Evolutionary conservation across 2,797 vertebrate genomes (phyloP).

Genomic region (Sciurus carolinensis): DNA sequence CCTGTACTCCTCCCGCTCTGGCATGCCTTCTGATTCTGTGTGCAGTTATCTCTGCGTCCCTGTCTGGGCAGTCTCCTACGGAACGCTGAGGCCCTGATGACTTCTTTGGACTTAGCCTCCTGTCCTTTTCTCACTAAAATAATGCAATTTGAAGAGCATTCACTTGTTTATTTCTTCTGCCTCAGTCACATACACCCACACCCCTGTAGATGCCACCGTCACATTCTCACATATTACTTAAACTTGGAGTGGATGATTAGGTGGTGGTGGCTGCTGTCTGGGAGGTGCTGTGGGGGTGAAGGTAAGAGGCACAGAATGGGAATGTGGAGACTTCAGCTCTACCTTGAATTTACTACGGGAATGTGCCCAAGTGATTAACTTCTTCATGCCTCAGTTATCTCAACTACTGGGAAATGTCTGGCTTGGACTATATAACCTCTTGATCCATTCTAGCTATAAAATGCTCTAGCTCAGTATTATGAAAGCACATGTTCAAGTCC

Average conservation of each 20-base stretch:
- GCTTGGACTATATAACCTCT: not conserved
- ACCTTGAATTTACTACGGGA: not conserved
- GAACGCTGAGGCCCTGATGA: not conserved
- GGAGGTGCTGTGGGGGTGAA: not conserved
- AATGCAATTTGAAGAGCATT: slow-evolving; percentile 15
- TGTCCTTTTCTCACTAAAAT: not conserved
- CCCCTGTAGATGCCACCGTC: not conserved
- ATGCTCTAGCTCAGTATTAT: slow-evolving; percentile 44
- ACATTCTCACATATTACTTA: not conserved
- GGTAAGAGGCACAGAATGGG: not conserved
- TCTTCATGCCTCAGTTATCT: slow-evolving; percentile 55
- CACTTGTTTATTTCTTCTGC: not conserved
- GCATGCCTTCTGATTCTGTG: not conserved
- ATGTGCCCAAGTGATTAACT: not conserved
- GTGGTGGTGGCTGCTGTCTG: not conserved
- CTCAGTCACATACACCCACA: not conserved
- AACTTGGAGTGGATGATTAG: not conserved
- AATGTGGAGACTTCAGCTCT: not conserved
- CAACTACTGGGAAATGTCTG: slow-evolving; percentile 23
- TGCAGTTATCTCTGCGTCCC: not conserved
- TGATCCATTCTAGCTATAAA: not conserved
- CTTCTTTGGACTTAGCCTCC: not conserved
- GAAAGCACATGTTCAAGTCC: slow-evolving; percentile 62
- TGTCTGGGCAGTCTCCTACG: not conserved
- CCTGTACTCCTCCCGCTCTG: not conserved